phyloP scores from a whole-genome alignment of 2,797 vertebrate species.

The Thripadectes ignobilis region DNA sequence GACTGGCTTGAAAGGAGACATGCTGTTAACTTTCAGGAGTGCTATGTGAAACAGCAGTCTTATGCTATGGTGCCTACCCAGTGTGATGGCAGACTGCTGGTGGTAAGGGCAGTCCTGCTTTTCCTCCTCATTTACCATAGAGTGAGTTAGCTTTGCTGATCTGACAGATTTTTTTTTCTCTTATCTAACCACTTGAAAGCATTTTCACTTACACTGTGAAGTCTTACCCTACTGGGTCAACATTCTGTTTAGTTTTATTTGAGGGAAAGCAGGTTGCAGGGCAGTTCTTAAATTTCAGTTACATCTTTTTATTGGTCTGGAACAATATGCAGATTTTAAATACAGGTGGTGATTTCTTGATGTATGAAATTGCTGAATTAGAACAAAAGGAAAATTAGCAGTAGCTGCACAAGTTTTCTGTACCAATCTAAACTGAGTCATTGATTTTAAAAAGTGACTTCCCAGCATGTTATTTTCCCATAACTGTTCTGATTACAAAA shows the following conservation, averaged over 20 bases:
- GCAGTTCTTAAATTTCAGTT: background rate
- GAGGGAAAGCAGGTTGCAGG: background rate
- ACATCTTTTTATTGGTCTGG: background rate
- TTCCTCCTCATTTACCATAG: background rate
- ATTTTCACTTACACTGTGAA: background rate
- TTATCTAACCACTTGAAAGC: background rate
- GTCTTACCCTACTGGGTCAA: background rate
- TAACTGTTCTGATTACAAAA: background rate
- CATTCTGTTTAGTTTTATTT: background rate
- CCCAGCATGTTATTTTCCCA: background rate
- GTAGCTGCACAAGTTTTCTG: background rate
- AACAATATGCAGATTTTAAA: background rate
- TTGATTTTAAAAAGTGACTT: background rate
- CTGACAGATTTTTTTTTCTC: background rate
- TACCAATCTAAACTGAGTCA: background rate
- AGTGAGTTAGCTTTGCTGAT: background rate
- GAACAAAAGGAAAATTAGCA: background rate
- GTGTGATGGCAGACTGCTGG: background rate
- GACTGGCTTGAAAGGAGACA: background rate
- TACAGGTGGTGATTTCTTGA: background rate
- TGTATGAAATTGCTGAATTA: background rate
- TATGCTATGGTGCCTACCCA: accelerated
- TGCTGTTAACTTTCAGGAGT: background rate
- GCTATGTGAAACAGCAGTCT: background rate
- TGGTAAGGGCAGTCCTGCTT: background rate